phyloP scores from a whole-genome alignment of 2,888 invertebrate species.

The Litoditis marina region DNA sequence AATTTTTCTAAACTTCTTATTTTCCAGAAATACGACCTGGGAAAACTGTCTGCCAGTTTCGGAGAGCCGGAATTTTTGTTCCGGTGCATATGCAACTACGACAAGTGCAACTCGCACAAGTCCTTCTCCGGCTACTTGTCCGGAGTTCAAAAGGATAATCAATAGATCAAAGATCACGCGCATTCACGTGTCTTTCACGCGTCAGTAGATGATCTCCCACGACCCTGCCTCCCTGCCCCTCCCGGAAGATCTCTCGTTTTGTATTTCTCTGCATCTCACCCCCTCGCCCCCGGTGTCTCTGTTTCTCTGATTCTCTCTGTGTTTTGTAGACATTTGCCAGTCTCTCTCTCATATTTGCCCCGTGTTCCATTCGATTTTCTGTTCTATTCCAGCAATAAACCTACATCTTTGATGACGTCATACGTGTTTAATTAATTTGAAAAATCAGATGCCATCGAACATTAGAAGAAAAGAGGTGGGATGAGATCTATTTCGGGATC shows the following conservation, averaged over 20 bases:
- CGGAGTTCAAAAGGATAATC: slow-evolving; percentile 10
- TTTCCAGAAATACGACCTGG: slow-evolving; percentile 43
- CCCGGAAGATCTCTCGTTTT: neutral
- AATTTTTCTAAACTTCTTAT: neutral
- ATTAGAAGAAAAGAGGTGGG: too few species aligned
- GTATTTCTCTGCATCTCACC: neutral
- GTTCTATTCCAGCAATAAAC: too few species aligned
- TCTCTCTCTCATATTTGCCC: too few species aligned
- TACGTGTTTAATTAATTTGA: too few species aligned
- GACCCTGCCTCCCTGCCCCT: neutral
- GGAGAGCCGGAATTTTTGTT: slow-evolving; percentile 41
- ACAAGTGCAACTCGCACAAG: slow-evolving; percentile 36
- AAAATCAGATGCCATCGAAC: too few species aligned
- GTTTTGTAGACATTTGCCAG: too few species aligned
- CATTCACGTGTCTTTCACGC: too few species aligned
- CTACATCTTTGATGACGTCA: too few species aligned
- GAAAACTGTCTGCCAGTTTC: slow-evolving; percentile 21
- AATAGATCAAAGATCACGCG: too few species aligned
- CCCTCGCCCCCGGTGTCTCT: slow-evolving; percentile 6
- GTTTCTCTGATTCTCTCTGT: neutral
- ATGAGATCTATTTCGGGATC: too few species aligned
- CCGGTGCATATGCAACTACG: slow-evolving; percentile 53
- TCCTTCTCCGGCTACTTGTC: slow-evolving; percentile 17
- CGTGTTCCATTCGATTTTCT: too few species aligned
- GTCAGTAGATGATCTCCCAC: neutral